Conservation (phyloP, 1,140 invertebrate species). For the Drosophila setifemur region DNA sequence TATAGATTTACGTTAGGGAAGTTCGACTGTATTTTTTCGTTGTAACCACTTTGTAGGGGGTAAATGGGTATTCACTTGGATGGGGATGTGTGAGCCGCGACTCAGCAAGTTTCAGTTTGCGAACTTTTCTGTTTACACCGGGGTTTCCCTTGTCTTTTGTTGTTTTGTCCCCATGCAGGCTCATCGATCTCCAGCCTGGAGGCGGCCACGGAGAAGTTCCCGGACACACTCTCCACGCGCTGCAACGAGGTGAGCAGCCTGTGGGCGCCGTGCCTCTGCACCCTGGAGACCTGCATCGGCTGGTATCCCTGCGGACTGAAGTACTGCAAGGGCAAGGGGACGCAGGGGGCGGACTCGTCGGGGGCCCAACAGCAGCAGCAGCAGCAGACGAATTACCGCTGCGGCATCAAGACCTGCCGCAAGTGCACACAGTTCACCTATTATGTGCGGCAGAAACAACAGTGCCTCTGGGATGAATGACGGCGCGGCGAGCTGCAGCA, state of each 20-base stretch:
- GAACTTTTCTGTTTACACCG: conserved; percentile 20
- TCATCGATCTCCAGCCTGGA: conserved; percentile 85
- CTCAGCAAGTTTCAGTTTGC: conserved; percentile 4
- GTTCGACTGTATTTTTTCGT: too few species aligned
- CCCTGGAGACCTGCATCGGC: conserved; percentile 91
- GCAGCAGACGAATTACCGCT: conserved; percentile 88
- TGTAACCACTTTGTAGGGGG: too few species aligned
- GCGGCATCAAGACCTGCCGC: conserved; percentile 97
- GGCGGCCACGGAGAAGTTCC: conserved; percentile 85
- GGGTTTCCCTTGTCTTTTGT: conserved; percentile 1
- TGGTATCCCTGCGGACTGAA: conserved; percentile 97
- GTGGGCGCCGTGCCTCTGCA: conserved; percentile 89
- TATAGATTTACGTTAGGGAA: too few species aligned
- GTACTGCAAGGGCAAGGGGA: conserved; percentile 91
- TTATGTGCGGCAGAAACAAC: conserved; percentile 91
- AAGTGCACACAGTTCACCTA: conserved; percentile 94
- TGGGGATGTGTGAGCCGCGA: too few species aligned
- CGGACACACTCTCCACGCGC: conserved; percentile 82
- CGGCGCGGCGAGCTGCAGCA: conserved; percentile 80
- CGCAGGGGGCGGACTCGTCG: conserved; percentile 55
- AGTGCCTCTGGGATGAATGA: conserved; percentile 95
- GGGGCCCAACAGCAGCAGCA: conserved; percentile 71
- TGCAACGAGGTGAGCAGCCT: conserved; percentile 87
- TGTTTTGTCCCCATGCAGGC: conserved; percentile 82
- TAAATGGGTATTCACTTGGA: too few species aligned